Percentiles rank a stretch among this genome's conserved stretches.
Evolutionary conservation across 2,797 vertebrate species (phyloP).

Genomic region (Epinephelus malabaricus): DNA sequence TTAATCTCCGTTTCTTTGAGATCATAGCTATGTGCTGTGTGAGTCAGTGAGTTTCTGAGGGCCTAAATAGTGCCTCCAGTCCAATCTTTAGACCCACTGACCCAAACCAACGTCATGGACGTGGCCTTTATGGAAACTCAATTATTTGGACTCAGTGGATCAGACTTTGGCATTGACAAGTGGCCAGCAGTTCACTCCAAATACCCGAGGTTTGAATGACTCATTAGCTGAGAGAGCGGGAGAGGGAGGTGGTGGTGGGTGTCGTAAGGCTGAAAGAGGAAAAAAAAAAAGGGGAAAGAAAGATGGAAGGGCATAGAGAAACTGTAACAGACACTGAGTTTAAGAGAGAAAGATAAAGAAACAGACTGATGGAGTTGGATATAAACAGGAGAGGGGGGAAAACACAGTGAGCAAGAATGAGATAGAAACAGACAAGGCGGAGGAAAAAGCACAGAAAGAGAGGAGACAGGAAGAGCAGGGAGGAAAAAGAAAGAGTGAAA

Average conservation of each 20-base stretch:
- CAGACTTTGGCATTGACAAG: conserved; percentile 67
- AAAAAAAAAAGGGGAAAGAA: background rate
- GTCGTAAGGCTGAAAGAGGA: conserved; percentile 18
- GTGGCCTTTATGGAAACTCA: conserved; percentile 62
- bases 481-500: conserved; percentile 27
- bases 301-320: conserved; percentile 38
- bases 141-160: conserved; percentile 72
- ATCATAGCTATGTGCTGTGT: conserved; percentile 42
- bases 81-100: conserved; percentile 55
- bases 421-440: conserved; percentile 8
- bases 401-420: conserved; percentile 1
- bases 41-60: conserved; percentile 55
- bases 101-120: conserved; percentile 53
- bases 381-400: conserved; percentile 5
- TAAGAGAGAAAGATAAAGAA: conserved; percentile 15
- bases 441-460: conserved; percentile 24
- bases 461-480: conserved; percentile 3
- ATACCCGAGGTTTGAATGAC: conserved; percentile 68
- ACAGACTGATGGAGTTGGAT: conserved; percentile 12
- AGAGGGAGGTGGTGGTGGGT: conserved; percentile 26
- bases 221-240: conserved; percentile 72
- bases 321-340: conserved; percentile 34
- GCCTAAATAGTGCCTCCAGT: conserved; percentile 45
- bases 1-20: conserved; percentile 43
- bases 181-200: conserved; percentile 67